Percentiles rank a stretch among this genome's conserved stretches.
Evolutionary conservation across 2,797 vertebrate genomes (phyloP).

Genomic region (Triplophysa yarkandensis): DNA sequence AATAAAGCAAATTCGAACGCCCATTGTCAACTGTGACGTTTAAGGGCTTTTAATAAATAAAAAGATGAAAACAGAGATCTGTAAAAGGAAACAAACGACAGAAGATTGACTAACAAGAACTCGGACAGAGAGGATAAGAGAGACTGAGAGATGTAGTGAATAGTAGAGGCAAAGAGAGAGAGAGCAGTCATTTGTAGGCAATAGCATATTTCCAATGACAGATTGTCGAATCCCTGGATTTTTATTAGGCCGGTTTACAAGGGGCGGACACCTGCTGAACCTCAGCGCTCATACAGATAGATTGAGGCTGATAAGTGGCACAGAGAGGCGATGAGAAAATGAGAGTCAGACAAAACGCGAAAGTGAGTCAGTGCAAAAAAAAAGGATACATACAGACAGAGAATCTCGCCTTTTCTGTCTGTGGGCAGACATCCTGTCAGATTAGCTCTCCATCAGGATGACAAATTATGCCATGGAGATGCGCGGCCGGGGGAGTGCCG

Average conservation of each 20-base stretch:
- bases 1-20: constrained; percentile 12
- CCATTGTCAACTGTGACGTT: constrained; percentile 23
- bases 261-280: constrained; percentile 40
- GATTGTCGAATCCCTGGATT: constrained; percentile 35
- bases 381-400: constrained; percentile 37
- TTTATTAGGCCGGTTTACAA: constrained; percentile 43
- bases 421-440: constrained; percentile 57
- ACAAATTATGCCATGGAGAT: constrained; percentile 60
- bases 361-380: constrained; percentile 22
- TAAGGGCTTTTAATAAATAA: constrained; percentile 21
- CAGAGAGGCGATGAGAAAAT: constrained; percentile 30
- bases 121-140: neutral
- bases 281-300: constrained; percentile 25
- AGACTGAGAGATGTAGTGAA: neutral
- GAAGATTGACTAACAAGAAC: neutral
- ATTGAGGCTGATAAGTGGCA: constrained; percentile 45
- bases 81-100: constrained; percentile 17
- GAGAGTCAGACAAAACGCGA: constrained; percentile 31
- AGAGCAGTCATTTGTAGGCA: constrained; percentile 16
- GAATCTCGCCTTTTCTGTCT: constrained; percentile 41
- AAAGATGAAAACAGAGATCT: constrained; percentile 4
- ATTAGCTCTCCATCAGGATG: constrained; percentile 63
- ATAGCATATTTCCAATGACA: constrained; percentile 39
- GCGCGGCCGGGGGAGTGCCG: constrained; percentile 22
- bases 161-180: constrained; percentile 42